phyloP scores from a whole-genome alignment of 2,888 invertebrate genomes.

The Tortrix viridana region DNA sequence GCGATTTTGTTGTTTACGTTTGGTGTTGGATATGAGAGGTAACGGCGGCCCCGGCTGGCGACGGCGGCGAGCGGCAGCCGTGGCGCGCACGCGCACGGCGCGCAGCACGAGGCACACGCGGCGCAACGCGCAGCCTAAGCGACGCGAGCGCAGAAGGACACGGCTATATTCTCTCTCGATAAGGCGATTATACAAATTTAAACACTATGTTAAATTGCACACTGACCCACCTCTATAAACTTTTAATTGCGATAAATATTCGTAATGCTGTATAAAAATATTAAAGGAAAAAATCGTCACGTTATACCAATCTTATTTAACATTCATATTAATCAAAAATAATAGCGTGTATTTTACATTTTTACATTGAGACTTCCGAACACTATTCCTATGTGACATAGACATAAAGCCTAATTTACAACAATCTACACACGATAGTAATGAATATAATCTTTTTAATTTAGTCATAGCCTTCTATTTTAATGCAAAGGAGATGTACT shows the following conservation, averaged over 20 bases:
- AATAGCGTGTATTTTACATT: constrained; percentile 82
- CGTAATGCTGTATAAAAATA: constrained; percentile 84
- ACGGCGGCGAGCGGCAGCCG: too few relatives aligned
- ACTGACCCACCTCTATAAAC: constrained; percentile 82
- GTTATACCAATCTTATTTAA: constrained; percentile 78
- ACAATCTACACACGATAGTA: constrained; percentile 80
- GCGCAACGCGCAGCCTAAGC: background rate
- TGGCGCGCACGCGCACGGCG: background rate
- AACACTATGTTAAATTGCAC: constrained; percentile 81
- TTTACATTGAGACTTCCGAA: constrained; percentile 80
- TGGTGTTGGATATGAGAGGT: too few relatives aligned
- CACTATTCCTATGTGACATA: constrained; percentile 76
- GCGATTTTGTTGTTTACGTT: too few relatives aligned
- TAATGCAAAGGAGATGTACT: constrained; percentile 79
- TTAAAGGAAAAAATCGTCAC: constrained; percentile 82
- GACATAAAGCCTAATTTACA: constrained; percentile 80
- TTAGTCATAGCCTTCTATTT: constrained; percentile 76
- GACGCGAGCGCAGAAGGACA: constrained; percentile 61
- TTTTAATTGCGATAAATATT: constrained; percentile 83
- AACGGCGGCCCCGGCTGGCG: too few relatives aligned
- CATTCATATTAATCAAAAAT: constrained; percentile 76
- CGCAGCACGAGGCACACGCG: background rate
- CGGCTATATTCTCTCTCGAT: constrained; percentile 82
- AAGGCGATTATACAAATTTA: constrained; percentile 82
- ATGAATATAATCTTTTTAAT: constrained; percentile 70